These are phyloP conservation scores for Steinernema carpocapsae DNA, from an alignment of 2,888 invertebrate genomes.

Conservation along the genomic window DNA sequence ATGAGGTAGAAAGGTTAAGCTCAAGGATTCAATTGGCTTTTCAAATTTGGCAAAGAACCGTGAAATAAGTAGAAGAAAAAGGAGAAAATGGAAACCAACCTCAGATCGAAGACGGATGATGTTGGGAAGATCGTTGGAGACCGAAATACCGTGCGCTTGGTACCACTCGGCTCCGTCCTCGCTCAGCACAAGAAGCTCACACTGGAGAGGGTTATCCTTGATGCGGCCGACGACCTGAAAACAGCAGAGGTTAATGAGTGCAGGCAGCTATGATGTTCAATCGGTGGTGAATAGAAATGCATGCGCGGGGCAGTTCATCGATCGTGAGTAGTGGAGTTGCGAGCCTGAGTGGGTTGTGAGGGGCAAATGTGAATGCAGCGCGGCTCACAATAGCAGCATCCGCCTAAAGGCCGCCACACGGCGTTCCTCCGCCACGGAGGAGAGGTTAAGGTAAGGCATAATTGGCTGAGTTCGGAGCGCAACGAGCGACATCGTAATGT, in stretches of 20 bases:
- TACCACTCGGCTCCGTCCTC: constrained; percentile 79
- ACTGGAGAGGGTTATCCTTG: constrained; percentile 72
- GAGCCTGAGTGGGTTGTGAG: not conserved
- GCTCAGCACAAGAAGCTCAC: constrained; percentile 85
- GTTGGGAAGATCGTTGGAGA: constrained; percentile 55
- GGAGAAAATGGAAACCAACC: constrained; percentile 28
- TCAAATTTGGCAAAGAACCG: not conserved
- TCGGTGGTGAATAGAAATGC: not conserved
- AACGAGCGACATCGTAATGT: too few species aligned
- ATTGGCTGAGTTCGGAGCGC: not conserved
- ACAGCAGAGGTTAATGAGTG: not conserved
- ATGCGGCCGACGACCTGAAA: constrained; percentile 63
- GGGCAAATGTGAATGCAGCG: not conserved
- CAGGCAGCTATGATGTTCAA: not conserved
- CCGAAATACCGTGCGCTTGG: constrained; percentile 57
- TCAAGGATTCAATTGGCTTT: not conserved
- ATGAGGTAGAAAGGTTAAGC: constrained; percentile 11
- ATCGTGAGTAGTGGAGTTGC: not conserved
- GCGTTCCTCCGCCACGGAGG: too few species aligned
- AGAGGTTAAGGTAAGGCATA: constrained; percentile 3
- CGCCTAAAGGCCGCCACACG: constrained; percentile 12
- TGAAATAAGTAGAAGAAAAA: not conserved
- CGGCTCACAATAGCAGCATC: constrained; percentile 9
- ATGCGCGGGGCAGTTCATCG: not conserved
- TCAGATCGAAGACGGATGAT: constrained; percentile 41